Base-by-base conservation (phyloP, 2,797 vertebrate species). In the Meriones psammophilus region DNA sequence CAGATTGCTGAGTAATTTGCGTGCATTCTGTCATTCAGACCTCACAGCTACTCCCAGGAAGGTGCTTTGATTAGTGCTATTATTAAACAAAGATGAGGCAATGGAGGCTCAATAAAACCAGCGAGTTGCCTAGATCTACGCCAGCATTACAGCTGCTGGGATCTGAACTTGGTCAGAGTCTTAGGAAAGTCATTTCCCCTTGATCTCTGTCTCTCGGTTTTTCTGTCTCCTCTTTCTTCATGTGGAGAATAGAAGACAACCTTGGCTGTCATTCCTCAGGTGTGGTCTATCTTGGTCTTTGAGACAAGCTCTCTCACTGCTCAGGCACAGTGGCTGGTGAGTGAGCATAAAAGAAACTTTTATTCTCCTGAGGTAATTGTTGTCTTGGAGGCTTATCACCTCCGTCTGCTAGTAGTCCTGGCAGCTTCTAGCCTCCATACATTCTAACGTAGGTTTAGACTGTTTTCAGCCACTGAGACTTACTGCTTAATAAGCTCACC, bases 21-120 rank as follows among this genome's bases (percentile, higher is more conserved):
- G 26, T n/a, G 50, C 30, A 89, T 92, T 71, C 78, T 80, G 60
- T 95, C 91, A 88, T 94, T 28, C 30, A 42, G 86, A n/a, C 46
- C 39, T 96, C 91, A 64, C 56, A 76, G 30, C n/a, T 56, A 5
- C 26, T 95, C 96, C 90, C 0, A 20, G 88, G 88, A 96, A 93
- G 68, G 69, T 33, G 8, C 39, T 91, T 15, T 86, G 85, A 78
- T 78, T 94, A 91, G 86, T 68, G 77, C 91, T 97, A 74, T 94
- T 91, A 95, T 95, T 64, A 64, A 20, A 22, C 66, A 76, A 20
- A 22, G 71, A 76, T 87, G 92, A 95, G 78, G 64, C 90, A 91
- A 93, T 60, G 79, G 73, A 96, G 83, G 39, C 62, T 71, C 90
- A 39, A 36, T 42, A 83, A 85, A 66, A n/a, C 50, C 78, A 88